Evolutionary conservation across 2,113 vertebrate genomes (phyloP).

Genomic region (Patagioenas fasciata): DNA sequence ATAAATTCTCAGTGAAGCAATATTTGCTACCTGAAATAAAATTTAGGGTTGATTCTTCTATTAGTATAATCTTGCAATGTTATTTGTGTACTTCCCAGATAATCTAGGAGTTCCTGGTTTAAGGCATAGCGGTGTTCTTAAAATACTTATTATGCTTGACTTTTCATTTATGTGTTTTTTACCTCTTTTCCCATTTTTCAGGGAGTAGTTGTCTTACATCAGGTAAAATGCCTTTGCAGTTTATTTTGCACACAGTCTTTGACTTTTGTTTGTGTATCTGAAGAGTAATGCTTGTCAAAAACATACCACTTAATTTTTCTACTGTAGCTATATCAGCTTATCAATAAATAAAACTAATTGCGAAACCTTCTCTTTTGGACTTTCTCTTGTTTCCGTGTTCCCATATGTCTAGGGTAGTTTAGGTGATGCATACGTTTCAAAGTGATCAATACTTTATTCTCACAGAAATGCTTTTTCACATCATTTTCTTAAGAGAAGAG

Average conservation of each 20-base stretch:
- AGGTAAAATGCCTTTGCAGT: neutral
- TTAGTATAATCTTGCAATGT: neutral
- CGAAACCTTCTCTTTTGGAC: neutral
- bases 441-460: neutral
- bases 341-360: neutral
- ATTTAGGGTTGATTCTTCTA: neutral
- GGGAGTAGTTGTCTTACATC: neutral
- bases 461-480: neutral
- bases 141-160: neutral
- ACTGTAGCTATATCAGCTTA: neutral
- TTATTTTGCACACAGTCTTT: neutral
- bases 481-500: conserved; percentile 13
- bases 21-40: neutral
- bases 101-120: neutral
- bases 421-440: conserved; percentile 7
- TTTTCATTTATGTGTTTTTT: neutral
- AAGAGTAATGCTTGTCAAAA: neutral
- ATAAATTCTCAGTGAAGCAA: neutral
- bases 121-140: neutral
- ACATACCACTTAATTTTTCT: neutral
- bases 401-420: neutral
- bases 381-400: neutral
- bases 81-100: neutral
- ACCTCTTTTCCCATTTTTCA: neutral
- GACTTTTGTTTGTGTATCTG: neutral